Evolutionary conservation across 2,888 invertebrate species (phyloP).

Genomic region (Coronaproctus castanopsis): DNA sequence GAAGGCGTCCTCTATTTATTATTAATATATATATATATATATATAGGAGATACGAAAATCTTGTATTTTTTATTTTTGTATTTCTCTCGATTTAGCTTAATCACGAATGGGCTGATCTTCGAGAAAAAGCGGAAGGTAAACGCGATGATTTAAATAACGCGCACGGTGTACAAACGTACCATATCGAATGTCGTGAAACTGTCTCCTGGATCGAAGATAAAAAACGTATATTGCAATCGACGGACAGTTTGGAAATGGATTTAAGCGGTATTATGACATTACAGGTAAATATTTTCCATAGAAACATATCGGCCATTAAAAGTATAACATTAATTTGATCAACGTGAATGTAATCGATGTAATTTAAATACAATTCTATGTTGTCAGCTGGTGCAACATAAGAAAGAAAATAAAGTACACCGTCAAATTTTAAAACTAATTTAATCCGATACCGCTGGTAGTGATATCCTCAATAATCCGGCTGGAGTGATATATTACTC

Average conservation of each 20-base stretch:
- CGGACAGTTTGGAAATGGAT: conserved; percentile 92
- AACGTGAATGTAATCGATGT: too few relatives aligned
- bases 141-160: conserved; percentile 87
- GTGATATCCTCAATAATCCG: too few relatives aligned
- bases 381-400: too few relatives aligned
- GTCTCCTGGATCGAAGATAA: conserved; percentile 99
- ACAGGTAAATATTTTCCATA: conserved; percentile 24
- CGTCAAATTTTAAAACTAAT: too few relatives aligned
- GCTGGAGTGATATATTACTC: too few relatives aligned
- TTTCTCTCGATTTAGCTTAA: conserved; percentile 33
- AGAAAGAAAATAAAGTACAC: too few relatives aligned
- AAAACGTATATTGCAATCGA: conserved; percentile 91
- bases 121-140: conserved; percentile 91
- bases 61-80: not conserved
- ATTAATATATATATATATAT: not conserved
- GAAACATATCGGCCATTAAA: not conserved
- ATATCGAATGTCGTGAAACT: conserved; percentile 97
- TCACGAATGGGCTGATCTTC: conserved; percentile 64
- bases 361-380: too few relatives aligned
- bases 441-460: too few relatives aligned
- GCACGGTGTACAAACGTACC: conserved; percentile 96
- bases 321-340: conserved; percentile 1
- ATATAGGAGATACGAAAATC: not conserved
- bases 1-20: too few relatives aligned
- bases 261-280: conserved; percentile 95